Percentiles rank a stretch among this genome's conserved stretches.
phyloP scores from a whole-genome alignment of 1,140 invertebrate genomes.

The Aphidius gifuensis region DNA sequence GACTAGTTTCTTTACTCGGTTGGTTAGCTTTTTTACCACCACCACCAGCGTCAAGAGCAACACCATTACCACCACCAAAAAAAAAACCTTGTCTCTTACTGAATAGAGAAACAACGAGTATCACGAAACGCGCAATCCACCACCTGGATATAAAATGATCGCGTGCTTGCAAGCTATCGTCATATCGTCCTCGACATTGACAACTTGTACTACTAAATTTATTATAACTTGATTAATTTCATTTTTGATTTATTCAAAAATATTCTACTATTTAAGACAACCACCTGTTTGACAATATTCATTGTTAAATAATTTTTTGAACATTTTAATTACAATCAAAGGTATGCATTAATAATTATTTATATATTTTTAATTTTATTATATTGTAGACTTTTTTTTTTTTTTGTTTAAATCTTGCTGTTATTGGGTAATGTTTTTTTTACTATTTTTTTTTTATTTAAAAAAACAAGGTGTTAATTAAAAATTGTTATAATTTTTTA shows the following conservation, averaged over 20 bases:
- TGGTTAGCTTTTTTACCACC: constrained; percentile 7
- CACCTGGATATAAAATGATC: constrained; percentile 49
- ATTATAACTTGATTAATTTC: background rate
- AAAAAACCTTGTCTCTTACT: constrained; percentile 1
- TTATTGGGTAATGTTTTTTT: too few species aligned
- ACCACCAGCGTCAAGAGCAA: constrained; percentile 2
- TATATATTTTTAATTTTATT: too few species aligned
- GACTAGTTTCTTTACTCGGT: too few species aligned
- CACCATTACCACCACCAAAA: constrained; percentile 28
- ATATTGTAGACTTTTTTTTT: too few species aligned
- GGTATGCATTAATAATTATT: too few species aligned
- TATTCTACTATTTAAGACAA: constrained; percentile 1
- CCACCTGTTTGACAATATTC: constrained; percentile 1
- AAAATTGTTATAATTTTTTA: too few species aligned
- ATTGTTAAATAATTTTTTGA: too few species aligned
- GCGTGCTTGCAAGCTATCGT: constrained; percentile 48
- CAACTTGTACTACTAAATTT: constrained; percentile 20
- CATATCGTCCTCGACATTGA: constrained; percentile 38
- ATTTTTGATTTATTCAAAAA: background rate
- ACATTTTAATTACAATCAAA: too few species aligned
- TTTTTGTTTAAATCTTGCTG: too few species aligned
- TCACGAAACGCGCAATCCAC: constrained; percentile 19
- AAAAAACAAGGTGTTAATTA: too few species aligned
- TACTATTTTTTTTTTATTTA: too few species aligned
- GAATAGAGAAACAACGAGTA: too few species aligned